These are phyloP conservation scores for Caenorhabditis zanzibari DNA, from an alignment of 2,888 invertebrate species.

Conservation along the genomic window DNA sequence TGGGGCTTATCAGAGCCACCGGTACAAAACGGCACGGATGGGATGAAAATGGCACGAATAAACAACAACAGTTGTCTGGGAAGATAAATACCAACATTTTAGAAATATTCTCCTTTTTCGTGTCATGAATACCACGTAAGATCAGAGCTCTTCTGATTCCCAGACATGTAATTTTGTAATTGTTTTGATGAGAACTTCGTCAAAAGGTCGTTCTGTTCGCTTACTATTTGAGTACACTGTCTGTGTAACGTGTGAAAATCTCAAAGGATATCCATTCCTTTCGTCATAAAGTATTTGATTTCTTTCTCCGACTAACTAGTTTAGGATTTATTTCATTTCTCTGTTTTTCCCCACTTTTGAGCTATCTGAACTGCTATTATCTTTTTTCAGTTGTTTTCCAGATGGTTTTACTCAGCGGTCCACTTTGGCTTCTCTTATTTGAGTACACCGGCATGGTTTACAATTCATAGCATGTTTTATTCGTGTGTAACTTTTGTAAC, in stretches of 20 bases:
- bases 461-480: conserved; percentile 49
- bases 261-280: neutral
- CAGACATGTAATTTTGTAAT: too few species aligned
- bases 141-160: too few species aligned
- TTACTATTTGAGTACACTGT: neutral
- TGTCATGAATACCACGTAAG: too few species aligned
- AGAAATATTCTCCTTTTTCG: neutral
- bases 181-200: neutral
- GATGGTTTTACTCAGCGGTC: conserved; percentile 32
- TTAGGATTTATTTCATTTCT: neutral
- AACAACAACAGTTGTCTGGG: conserved; percentile 17
- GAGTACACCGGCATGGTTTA: conserved; percentile 41
- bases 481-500: conserved; percentile 28
- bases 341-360: neutral
- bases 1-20: neutral
- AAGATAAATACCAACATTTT: conserved; percentile 6
- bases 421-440: conserved; percentile 23
- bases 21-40: conserved; percentile 10
- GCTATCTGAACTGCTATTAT: too few species aligned
- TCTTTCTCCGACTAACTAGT: neutral
- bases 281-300: conserved; percentile 8
- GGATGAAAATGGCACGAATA: neutral
- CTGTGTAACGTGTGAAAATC: neutral
- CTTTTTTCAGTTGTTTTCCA: conserved; percentile 3
- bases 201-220: neutral